Evolutionary conservation across 2,113 vertebrate genomes (phyloP).

Genomic region (Empidonax alnorum): DNA sequence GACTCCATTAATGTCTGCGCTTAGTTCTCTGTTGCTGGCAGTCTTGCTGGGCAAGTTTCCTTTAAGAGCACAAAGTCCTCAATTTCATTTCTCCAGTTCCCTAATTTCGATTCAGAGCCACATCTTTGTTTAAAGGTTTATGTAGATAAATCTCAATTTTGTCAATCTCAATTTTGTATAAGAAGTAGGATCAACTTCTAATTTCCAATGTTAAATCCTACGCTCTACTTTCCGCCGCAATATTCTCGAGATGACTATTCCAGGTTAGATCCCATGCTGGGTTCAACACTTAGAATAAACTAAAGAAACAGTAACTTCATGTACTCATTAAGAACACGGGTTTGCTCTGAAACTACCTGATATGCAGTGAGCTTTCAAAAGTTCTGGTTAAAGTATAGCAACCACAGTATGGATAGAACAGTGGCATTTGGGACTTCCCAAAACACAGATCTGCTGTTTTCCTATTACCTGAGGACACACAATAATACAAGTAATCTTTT

Average conservation of each 20-base stretch:
- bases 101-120: slow-evolving; percentile 80
- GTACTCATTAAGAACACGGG: neutral
- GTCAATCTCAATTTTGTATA: slow-evolving; percentile 79
- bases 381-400: neutral
- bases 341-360: neutral
- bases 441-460: neutral
- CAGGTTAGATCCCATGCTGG: slow-evolving; percentile 53
- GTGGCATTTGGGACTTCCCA: neutral
- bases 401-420: neutral
- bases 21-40: neutral
- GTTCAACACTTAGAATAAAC: slow-evolving; percentile 52
- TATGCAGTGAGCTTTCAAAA: neutral
- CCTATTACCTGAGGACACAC: neutral
- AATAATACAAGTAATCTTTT: neutral
- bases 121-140: slow-evolving; percentile 83
- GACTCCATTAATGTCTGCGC: neutral
- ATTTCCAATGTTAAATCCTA: slow-evolving; percentile 79
- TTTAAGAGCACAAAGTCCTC: slow-evolving; percentile 76
- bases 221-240: slow-evolving; percentile 54
- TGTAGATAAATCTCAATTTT: slow-evolving; percentile 82
- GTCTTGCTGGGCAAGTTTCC: slow-evolving; percentile 62
- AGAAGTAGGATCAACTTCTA: slow-evolving; percentile 82
- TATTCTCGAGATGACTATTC: slow-evolving; percentile 63
- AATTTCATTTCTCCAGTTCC: slow-evolving; percentile 72
- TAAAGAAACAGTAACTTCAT: slow-evolving; percentile 28